Evolutionary conservation across 2,888 invertebrate species (phyloP).

Genomic region (Drosophila helvetica): DNA sequence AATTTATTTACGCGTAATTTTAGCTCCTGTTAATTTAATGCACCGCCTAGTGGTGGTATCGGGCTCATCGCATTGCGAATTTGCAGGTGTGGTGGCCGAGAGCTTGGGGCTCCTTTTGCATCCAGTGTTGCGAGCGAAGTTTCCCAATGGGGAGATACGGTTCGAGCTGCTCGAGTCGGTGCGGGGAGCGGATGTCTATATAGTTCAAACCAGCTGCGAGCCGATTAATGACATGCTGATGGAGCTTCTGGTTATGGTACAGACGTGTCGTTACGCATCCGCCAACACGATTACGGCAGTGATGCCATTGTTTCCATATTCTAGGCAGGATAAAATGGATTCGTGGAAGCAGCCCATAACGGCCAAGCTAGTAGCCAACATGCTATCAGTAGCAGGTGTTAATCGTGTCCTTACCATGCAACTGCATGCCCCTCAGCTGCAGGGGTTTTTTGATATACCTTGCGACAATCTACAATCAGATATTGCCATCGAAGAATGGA

Average conservation of each 20-base stretch:
- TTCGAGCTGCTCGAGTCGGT: conserved; percentile 28
- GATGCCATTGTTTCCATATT: conserved; percentile 27
- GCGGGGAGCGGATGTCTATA: conserved; percentile 24
- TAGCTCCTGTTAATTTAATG: background rate
- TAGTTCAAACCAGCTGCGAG: conserved; percentile 19
- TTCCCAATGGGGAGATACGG: conserved; percentile 24
- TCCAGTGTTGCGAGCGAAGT: conserved; percentile 13
- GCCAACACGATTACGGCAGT: conserved; percentile 26
- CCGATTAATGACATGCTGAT: conserved; percentile 31
- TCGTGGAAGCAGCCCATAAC: conserved; percentile 22
- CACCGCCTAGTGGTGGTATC: conserved; percentile 11
- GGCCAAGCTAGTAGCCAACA: conserved; percentile 42
- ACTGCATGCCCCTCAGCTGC: conserved; percentile 31
- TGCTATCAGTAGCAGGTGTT: conserved; percentile 24
- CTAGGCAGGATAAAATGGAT: conserved; percentile 30
- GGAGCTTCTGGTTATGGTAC: conserved; percentile 32
- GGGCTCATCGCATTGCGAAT: conserved; percentile 4
- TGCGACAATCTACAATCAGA: conserved; percentile 25
- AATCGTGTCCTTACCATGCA: conserved; percentile 32
- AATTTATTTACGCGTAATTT: background rate
- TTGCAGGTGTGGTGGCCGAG: conserved; percentile 10
- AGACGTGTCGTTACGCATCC: conserved; percentile 31
- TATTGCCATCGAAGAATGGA: conserved; percentile 13
- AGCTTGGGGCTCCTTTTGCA: conserved; percentile 5
- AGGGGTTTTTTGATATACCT: conserved; percentile 47